Conservation (phyloP, 2,888 invertebrate species). For the Ypsolopha scabrella region DNA sequence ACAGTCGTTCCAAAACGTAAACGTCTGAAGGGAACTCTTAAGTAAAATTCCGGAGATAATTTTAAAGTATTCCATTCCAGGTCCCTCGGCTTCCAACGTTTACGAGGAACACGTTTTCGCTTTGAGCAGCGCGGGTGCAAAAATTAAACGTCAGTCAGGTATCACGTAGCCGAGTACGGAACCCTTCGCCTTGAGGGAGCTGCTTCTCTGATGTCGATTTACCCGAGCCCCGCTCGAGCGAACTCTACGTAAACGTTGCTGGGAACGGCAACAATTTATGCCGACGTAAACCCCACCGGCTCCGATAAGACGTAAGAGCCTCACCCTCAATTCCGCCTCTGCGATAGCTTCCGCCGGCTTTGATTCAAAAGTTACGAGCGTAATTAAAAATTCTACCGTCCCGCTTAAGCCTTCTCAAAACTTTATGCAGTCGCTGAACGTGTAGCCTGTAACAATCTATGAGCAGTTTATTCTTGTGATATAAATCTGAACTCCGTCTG, state of each 20-base stretch:
- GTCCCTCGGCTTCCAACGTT: slow-evolving; percentile 8
- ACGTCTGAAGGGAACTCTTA: too few relatives aligned
- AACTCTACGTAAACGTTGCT: slow-evolving; percentile 26
- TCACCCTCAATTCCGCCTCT: slow-evolving; percentile 24
- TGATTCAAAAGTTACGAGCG: slow-evolving; percentile 15
- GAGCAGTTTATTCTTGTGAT: slow-evolving; percentile 10
- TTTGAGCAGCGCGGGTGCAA: slow-evolving; percentile 23
- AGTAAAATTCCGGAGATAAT: not conserved
- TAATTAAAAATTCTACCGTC: slow-evolving; percentile 28
- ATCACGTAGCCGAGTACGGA: slow-evolving; percentile 44
- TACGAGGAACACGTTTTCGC: slow-evolving; percentile 15
- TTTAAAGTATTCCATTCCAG: not conserved
- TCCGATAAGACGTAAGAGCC: slow-evolving; percentile 21
- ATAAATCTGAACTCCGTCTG: slow-evolving; percentile 34
- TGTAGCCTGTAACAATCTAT: not conserved
- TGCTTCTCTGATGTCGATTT: slow-evolving; percentile 36
- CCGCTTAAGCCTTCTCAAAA: slow-evolving; percentile 5
- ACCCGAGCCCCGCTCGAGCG: slow-evolving; percentile 19
- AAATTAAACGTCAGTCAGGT: slow-evolving; percentile 55
- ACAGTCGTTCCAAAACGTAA: too few relatives aligned
- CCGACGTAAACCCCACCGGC: slow-evolving; percentile 35
- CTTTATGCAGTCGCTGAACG: not conserved
- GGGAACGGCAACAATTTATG: slow-evolving; percentile 37
- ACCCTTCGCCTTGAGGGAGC: slow-evolving; percentile 30
- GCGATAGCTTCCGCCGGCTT: slow-evolving; percentile 1